Evolutionary conservation across 2,888 invertebrate species (phyloP).

Genomic region (Rugalucina vietnamica): DNA sequence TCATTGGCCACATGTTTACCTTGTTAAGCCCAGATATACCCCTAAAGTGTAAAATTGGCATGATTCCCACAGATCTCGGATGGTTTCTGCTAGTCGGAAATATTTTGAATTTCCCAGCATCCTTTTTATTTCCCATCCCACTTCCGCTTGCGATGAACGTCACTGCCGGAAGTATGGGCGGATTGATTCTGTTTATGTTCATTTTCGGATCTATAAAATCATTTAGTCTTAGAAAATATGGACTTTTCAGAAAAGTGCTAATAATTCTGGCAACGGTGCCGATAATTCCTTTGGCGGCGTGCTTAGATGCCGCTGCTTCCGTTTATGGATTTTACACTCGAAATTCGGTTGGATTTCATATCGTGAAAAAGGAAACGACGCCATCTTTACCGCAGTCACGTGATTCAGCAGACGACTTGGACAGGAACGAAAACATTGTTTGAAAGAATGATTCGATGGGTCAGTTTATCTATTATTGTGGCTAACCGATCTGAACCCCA

Average conservation of each 20-base stretch:
- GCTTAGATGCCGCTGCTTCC: conserved; percentile 59
- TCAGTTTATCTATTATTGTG: too few species aligned
- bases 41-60: conserved; percentile 58
- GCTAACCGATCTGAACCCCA: too few species aligned
- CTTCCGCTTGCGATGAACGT: conserved; percentile 57
- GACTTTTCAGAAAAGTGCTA: conserved; percentile 46
- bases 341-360: conserved; percentile 58
- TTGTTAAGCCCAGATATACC: conserved; percentile 59
- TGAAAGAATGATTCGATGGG: too few species aligned
- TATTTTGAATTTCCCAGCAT: conserved; percentile 59
- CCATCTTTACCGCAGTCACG: neutral
- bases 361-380: conserved; percentile 58
- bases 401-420: neutral
- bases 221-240: conserved; percentile 59
- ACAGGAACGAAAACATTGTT: neutral
- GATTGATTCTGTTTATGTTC: conserved; percentile 61
- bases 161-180: conserved; percentile 59
- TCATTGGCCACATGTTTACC: conserved; percentile 60
- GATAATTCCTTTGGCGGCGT: conserved; percentile 59
- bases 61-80: conserved; percentile 61
- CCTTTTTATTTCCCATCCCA: conserved; percentile 60
- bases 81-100: conserved; percentile 60
- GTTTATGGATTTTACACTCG: conserved; percentile 61
- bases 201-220: conserved; percentile 66
- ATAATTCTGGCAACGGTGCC: conserved; percentile 52